Percentiles rank a stretch among this genome's conserved stretches.
phyloP scores from a whole-genome alignment of 1,140 invertebrate genomes.

The Dufourea novaeangliae region DNA sequence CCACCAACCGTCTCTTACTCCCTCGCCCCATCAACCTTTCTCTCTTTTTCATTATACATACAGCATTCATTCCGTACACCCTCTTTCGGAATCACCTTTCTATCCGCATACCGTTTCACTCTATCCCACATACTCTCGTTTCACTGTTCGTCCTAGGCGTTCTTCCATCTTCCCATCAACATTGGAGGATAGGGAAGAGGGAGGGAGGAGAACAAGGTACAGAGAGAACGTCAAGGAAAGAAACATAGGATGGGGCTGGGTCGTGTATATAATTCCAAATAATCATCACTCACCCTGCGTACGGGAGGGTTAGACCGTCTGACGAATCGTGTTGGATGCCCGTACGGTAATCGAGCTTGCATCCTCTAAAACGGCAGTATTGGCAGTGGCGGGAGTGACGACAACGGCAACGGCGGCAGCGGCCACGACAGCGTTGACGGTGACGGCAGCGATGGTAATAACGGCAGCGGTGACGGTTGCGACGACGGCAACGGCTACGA shows the following conservation, averaged over 20 bases:
- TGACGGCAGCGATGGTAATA: background rate
- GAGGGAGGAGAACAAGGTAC: too few species aligned
- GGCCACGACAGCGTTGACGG: background rate
- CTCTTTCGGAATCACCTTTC: background rate
- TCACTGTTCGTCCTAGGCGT: background rate
- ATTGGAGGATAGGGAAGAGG: background rate
- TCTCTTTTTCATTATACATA: background rate
- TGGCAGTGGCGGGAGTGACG: conserved; percentile 52
- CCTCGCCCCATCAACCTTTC: background rate
- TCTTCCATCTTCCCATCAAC: background rate
- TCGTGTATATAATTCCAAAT: background rate
- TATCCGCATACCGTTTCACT: background rate
- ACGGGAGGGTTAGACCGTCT: conserved; percentile 50
- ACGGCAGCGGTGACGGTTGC: background rate
- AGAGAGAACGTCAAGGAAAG: background rate
- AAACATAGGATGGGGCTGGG: background rate
- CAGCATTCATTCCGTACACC: background rate
- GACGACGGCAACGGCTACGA: conserved; percentile 13
- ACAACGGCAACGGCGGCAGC: background rate
- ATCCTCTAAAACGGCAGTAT: conserved; percentile 59
- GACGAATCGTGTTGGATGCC: conserved; percentile 45
- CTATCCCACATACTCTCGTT: background rate
- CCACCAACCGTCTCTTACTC: too few species aligned
- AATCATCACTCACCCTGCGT: conserved; percentile 45
- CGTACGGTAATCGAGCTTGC: conserved; percentile 34